Evolutionary conservation across 35 echinoderm and acorn worm species (phyloP), one percentile per base, ranked within the genome.

Genomic region (Ophiothrix spiculata): DNA sequence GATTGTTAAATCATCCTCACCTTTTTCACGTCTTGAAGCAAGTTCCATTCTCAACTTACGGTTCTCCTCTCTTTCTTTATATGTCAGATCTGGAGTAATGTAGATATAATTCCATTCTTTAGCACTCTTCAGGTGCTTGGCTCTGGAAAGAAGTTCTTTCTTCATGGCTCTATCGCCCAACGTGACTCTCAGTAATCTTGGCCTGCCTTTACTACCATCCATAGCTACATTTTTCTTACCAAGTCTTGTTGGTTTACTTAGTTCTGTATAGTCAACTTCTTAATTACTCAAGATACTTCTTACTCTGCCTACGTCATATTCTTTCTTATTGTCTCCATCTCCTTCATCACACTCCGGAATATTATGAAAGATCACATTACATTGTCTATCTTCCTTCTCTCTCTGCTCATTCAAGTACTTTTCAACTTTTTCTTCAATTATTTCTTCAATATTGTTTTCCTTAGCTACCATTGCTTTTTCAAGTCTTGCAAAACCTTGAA

Each of bases 31-130:
- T 63, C 56, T 76, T 85, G 28, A 0, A 60, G 28, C 35, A 34
- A 85, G 38, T 39, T 85, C 56, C 10, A 35, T 64, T 85, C 83
- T 85, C 56, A 85, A 37, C 40, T 75, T 74, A 34, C 83, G 1
- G 1, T 39, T 63, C 19, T 75, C 25, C 36, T 56, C 16, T 2
- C 83, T 19, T 85, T 85, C 42, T 36, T 85, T 39, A 74, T 85
- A 85, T 36, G 83, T 75, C 75, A 76, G 1, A 19, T 76, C 60
- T 38, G 56, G 60, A 38, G 83, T 73, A 37, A 85, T 75, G 64
- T 73, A 85, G 0, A 76, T 64, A 33, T 85, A 0, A 0, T 77
- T 77, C 75, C 75, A 77, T 77, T 35, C 36, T 35, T 77, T 77
- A 33, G 31, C 75, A 33, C 29, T 33, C 75, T 77, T 77, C 29